These are phyloP conservation scores for Acrossocheilus fasciatus DNA, from an alignment of 2,797 vertebrate genomes.

Conservation along the genomic window DNA sequence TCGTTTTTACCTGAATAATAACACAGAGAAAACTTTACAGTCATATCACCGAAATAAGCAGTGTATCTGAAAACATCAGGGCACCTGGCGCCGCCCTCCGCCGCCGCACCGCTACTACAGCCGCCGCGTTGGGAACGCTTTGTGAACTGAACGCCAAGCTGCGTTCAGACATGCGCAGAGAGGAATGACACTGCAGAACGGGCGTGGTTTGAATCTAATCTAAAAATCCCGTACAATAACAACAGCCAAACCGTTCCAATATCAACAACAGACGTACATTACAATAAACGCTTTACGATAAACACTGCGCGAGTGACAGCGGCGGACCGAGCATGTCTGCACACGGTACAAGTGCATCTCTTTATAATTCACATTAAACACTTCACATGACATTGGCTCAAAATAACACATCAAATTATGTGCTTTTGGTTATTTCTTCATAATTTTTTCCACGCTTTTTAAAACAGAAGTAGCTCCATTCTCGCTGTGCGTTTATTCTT, in stretches of 20 bases:
- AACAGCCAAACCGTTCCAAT: conserved; percentile 16
- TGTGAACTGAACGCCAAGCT: conserved; percentile 5
- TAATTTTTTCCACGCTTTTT: not conserved
- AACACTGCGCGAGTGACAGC: not conserved
- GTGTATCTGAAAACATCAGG: no score
- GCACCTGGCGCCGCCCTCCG: no score
- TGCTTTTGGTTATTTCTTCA: not conserved
- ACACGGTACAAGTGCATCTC: conserved; percentile 32
- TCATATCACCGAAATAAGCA: not conserved
- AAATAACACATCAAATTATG: not conserved
- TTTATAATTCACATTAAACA: not conserved
- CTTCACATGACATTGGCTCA: not conserved
- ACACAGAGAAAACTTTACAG: not conserved
- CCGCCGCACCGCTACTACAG: not conserved
- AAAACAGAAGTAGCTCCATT: not conserved
- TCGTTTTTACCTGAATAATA: not conserved
- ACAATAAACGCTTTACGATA: not conserved
- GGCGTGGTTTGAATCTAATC: conserved; percentile 39
- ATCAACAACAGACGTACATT: conserved; percentile 6
- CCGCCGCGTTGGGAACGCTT: conserved; percentile 14
- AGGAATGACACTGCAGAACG: conserved; percentile 46
- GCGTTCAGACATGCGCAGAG: conserved; percentile 49
- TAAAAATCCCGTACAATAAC: conserved; percentile 1
- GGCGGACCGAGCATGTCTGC: conserved; percentile 40
- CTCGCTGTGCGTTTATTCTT: not conserved